Conservation (phyloP, 2,113 vertebrate species). For the Tetrax tetrax region DNA sequence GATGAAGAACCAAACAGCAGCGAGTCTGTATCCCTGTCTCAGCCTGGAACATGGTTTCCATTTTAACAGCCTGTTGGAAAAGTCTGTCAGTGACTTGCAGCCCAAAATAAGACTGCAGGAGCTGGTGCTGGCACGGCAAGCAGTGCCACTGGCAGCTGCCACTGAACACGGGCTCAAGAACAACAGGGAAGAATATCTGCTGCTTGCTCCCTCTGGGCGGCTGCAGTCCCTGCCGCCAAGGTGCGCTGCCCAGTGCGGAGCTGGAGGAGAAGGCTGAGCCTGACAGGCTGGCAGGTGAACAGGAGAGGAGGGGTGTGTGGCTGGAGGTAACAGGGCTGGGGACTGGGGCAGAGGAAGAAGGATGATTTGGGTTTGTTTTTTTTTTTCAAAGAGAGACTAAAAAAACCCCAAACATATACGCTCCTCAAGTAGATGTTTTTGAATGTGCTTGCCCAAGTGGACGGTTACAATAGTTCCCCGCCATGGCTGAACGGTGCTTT, state of each 20-base stretch:
- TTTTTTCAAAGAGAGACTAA: background rate
- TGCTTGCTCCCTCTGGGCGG: accelerated
- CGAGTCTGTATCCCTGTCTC: background rate
- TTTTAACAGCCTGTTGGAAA: background rate
- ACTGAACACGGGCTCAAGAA: background rate
- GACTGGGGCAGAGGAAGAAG: background rate
- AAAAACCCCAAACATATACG: background rate
- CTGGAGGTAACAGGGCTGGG: background rate
- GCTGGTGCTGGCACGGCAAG: background rate
- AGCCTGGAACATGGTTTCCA: background rate
- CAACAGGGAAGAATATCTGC: background rate
- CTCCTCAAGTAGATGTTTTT: background rate
- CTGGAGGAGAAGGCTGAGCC: background rate
- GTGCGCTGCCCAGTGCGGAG: background rate
- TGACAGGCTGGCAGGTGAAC: background rate
- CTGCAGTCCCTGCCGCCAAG: background rate
- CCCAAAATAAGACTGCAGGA: background rate
- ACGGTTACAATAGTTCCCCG: conserved; percentile 5
- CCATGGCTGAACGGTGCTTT: background rate
- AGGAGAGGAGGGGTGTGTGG: background rate
- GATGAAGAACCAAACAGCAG: background rate
- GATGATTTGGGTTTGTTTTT: accelerated
- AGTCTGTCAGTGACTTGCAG: background rate
- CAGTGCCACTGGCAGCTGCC: background rate
- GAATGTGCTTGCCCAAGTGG: background rate